Evolutionary conservation across 2,888 invertebrate genomes (phyloP), one percentile per base, ranked within the genome.

Genomic region (Gymnoscelis rufifasciata): DNA sequence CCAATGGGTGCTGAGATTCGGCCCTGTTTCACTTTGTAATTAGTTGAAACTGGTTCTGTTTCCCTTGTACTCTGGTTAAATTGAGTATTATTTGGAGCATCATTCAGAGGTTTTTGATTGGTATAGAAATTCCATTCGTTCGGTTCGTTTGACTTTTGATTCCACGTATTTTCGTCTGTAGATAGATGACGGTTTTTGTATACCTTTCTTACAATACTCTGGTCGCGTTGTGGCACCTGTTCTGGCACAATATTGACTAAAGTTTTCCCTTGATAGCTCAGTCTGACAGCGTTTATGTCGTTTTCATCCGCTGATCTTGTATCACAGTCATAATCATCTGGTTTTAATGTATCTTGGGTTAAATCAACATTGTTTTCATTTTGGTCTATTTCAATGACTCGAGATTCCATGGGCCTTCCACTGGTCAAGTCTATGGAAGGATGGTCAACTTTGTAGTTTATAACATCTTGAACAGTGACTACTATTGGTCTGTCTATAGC

Each of bases 401-500:
- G 14, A 6, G 26, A 0, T 12, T 39, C 46, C 8, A 11, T 7
- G 30, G 12, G 7, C 5, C 8, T 31, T 28, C 7, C n/a, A 5
- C 1, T 2, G 1, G 19, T 24, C 3, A 29, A 5, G 12, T 47
- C 31, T 15, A 8, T 11, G 0, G 40, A 11, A 7, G 33, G 27
- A 10, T 27, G 27, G 1, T 47, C 42, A 8, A 44, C 30, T 30
- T 44, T 41, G 7, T 47, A 40, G 24, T 51, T 47, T 7, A 51
- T 10, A 68, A 73, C 54, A 4, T 74, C 71, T 28, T 72, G 66
- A 10, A 72, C 43, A 1, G 67, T 65, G 0, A 67, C 46, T 1
- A 14, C 27, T 28, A 10, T 4, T 0, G 2, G 13, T 10, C 4
- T n/a, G 8, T 33, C n/a, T 10, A 19, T 6, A 31, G 14, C 7